Conservation (phyloP, 1,140 invertebrate genomes). For the Drosophila ohnishii region DNA sequence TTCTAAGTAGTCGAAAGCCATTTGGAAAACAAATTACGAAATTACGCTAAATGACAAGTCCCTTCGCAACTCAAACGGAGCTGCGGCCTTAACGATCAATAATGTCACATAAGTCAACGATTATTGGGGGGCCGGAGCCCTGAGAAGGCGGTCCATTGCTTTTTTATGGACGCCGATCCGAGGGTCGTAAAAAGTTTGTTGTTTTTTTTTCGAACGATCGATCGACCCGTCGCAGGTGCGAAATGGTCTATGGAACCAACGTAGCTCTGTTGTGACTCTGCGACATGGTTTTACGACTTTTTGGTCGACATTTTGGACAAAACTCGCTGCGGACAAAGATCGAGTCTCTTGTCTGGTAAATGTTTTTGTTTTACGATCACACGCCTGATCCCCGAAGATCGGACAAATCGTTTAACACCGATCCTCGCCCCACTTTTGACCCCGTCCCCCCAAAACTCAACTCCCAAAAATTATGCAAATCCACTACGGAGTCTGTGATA, state of each 20-base stretch:
- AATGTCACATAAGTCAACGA: conserved; percentile 79
- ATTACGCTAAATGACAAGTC: conserved; percentile 70
- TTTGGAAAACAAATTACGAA: conserved; percentile 76
- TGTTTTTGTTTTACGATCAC: conserved; percentile 72
- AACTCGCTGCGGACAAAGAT: conserved; percentile 21
- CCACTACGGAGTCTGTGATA: conserved; percentile 23
- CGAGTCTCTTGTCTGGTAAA: conserved; percentile 21
- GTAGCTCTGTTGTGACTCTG: conserved; percentile 47
- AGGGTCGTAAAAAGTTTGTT: conserved; percentile 55
- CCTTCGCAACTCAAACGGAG: conserved; percentile 47
- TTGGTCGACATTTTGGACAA: conserved; percentile 55
- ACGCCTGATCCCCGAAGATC: conserved; percentile 40
- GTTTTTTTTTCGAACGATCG: conserved; percentile 24
- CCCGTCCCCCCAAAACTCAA: conserved; percentile 5
- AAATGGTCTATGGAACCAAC: conserved; percentile 52
- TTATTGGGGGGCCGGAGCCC: conserved; percentile 51
- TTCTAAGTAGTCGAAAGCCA: conserved; percentile 70
- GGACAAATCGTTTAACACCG: conserved; percentile 71
- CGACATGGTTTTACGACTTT: conserved; percentile 73
- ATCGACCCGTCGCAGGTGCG: conserved; percentile 59
- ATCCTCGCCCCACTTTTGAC: conserved; percentile 28
- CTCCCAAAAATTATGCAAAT: conserved; percentile 60
- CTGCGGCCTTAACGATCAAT: conserved; percentile 67
- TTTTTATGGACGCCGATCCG: conserved; percentile 49
- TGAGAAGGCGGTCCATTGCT: conserved; percentile 42